Conservation (phyloP, 2,797 vertebrate species). For the Coregonus suidteri region DNA sequence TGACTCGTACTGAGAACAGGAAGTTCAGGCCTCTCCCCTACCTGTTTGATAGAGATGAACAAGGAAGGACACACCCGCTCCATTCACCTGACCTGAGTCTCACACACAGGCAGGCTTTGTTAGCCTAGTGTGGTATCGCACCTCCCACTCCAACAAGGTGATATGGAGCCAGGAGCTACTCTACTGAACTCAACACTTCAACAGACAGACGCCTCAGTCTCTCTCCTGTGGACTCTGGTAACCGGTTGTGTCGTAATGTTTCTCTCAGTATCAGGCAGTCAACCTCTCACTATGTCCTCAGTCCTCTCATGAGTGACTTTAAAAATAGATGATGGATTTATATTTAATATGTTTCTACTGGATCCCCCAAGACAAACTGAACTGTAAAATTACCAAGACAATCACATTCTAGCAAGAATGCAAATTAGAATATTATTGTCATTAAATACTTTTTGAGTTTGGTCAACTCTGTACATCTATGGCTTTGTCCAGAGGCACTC, state of each 20-base stretch:
- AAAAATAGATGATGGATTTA: not conserved
- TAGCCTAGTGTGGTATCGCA: conserved; percentile 39
- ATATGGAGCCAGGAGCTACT: not conserved
- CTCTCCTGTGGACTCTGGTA: not conserved
- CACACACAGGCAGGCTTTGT: conserved; percentile 28
- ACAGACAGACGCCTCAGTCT: conserved; percentile 18
- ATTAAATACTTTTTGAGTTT: not conserved
- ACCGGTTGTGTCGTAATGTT: not conserved
- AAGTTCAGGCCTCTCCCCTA: conserved; percentile 4
- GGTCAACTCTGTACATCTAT: not conserved
- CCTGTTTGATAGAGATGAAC: conserved; percentile 9
- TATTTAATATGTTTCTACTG: not conserved
- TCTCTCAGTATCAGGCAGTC: not conserved
- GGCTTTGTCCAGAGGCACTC: not conserved
- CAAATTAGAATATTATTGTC: not conserved
- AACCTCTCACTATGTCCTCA: conserved; percentile 4
- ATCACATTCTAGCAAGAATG: not conserved
- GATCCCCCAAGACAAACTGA: not conserved
- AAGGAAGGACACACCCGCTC: not conserved
- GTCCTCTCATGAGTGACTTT: not conserved
- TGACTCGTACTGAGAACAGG: not conserved
- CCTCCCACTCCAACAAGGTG: conserved; percentile 32
- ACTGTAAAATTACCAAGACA: not conserved
- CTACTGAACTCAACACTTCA: conserved; percentile 32
- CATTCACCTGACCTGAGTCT: conserved; percentile 41